Base-by-base conservation (phyloP, 2,113 vertebrate genomes). In the Dermatemys mawii region DNA sequence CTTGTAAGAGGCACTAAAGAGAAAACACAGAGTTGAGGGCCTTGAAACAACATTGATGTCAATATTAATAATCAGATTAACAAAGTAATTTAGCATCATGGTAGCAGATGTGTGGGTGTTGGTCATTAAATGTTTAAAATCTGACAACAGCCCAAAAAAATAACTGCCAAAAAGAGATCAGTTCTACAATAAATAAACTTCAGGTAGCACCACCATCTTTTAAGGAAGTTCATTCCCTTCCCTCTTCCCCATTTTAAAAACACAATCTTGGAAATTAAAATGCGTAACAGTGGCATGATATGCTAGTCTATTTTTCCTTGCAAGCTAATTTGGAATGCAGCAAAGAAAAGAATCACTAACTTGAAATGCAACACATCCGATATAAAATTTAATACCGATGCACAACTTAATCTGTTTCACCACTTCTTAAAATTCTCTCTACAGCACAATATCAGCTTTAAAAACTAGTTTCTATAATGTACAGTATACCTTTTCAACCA, bases 1-100 rank as follows among this genome's bases (percentile, higher is more conserved):
- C 79, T 92, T 91, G 27, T 84, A 80, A 88, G 21, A 86, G 57
- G 94, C 93, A 94, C 90, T 85, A 89, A 89, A 93, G 78, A 70
- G 84, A 83, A 87, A 41, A 89, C 78, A 91, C 75, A 93, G 38
- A 89, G 84, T 55, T 85, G 41, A 92, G 54, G 89, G 83, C 80
- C 92, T 96, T 95, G 50, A 96, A 95, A 83, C 49, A 89, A 83
- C 85, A 49, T 0, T 48, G 1, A 49, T 86, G 78, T 88, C 50
- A 85, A 70, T 90, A 79, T 22, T 16, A 82, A 70, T 2, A 93
- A 91, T 70, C 81, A 54, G 63, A 85, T 81, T 78, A 73, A 90
- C 55, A 81, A 91, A 83, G 83, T 27, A 88, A 84, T 93, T 83
- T 1, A 70, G 78, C 87, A 78, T 4, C 53, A 29, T 27, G 88